A percentile compares a stretch with the other conserved stretches of the same genome.
Evolutionary conservation across 1,140 invertebrate genomes (phyloP).

Genomic region (Drosophila kepulauana): DNA sequence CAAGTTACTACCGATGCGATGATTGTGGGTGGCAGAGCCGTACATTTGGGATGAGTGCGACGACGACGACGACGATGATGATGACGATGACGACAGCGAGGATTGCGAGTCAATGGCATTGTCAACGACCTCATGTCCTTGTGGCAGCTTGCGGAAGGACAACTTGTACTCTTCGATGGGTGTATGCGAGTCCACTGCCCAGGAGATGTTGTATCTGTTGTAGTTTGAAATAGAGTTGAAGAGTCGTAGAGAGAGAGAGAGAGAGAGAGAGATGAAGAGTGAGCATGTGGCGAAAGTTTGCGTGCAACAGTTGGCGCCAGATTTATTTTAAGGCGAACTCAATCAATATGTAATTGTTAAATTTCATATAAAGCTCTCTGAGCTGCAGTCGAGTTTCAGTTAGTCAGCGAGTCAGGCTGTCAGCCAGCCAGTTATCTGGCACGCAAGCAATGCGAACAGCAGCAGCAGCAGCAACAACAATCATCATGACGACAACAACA

Average conservation of each 20-base stretch:
- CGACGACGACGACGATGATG: conserved; percentile 64
- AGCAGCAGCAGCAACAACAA: conserved; percentile 35
- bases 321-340: conserved; percentile 57
- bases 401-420: conserved; percentile 2
- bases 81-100: conserved; percentile 65
- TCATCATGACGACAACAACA: conserved; percentile 49
- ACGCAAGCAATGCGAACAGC: conserved; percentile 25
- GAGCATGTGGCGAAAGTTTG: conserved; percentile 42
- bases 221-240: too few species aligned
- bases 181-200: conserved; percentile 88
- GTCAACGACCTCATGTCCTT: conserved; percentile 85
- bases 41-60: conserved; percentile 72
- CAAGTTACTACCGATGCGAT: conserved; percentile 75
- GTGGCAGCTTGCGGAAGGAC: conserved; percentile 87
- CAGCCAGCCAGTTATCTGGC: conserved; percentile 20
- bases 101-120: conserved; percentile 85
- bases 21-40: conserved; percentile 66
- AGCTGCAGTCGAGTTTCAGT: conserved; percentile 20
- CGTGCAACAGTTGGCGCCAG: conserved; percentile 74
- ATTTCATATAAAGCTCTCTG: conserved; percentile 60
- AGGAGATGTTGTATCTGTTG: conserved; percentile 88
- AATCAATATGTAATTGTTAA: conserved; percentile 81
- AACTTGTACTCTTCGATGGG: conserved; percentile 89
- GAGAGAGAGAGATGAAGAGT: not conserved
- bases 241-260: not conserved